phyloP scores from a whole-genome alignment of 2,797 vertebrate genomes.

The Paramormyrops hopkinsi region DNA sequence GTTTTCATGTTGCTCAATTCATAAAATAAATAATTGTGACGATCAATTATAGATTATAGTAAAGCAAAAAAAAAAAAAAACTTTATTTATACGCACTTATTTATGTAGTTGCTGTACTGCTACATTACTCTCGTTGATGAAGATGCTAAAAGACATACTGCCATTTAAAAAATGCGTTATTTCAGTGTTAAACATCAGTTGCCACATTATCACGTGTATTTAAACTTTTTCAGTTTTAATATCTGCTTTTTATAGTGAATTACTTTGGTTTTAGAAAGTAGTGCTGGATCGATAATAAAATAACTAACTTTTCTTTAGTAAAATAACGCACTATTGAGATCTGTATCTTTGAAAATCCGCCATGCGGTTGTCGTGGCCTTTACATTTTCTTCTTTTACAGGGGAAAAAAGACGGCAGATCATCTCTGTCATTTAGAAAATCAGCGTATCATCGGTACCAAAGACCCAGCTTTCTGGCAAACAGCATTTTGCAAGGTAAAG shows the following conservation, averaged over 20 bases:
- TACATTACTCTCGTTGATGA: background rate
- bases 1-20: background rate
- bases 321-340: background rate
- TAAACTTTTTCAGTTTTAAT: background rate
- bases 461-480: slow-evolving; percentile 55
- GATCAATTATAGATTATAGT: background rate
- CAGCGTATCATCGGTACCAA: slow-evolving; percentile 55
- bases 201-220: background rate
- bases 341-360: background rate
- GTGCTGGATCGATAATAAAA: background rate
- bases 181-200: background rate
- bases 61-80: background rate
- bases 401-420: slow-evolving; percentile 57
- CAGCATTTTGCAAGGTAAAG: slow-evolving; percentile 64
- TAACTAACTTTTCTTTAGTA: background rate
- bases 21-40: background rate
- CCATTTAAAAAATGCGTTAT: background rate
- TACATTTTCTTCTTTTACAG: slow-evolving; percentile 47
- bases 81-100: background rate
- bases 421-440: slow-evolving; percentile 48
- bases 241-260: background rate
- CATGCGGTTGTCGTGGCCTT: slow-evolving; percentile 23
- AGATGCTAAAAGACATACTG: background rate
- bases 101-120: background rate
- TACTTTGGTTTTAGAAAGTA: background rate